Evolutionary conservation across 2,113 vertebrate genomes (phyloP).

Genomic region (Leucopsar rothschildi): DNA sequence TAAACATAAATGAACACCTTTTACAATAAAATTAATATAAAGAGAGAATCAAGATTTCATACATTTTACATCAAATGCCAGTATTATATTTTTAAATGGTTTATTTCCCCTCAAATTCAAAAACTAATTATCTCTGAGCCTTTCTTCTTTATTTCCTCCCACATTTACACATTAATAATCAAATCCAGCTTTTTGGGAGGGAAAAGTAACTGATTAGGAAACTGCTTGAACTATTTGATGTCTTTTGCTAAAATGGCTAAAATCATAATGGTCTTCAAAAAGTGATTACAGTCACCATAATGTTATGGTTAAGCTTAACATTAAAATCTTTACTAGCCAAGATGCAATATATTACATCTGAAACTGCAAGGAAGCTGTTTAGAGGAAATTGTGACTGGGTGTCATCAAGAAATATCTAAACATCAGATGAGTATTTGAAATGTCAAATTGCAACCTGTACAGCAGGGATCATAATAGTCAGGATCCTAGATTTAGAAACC

Average conservation of each 20-base stretch:
- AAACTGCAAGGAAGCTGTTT: background rate
- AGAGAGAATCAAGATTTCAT: background rate
- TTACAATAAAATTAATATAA: background rate
- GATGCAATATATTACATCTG: background rate
- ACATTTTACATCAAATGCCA: background rate
- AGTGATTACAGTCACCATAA: background rate
- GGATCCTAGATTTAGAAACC: background rate
- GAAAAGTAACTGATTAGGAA: background rate
- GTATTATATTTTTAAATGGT: background rate
- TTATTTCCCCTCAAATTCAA: background rate
- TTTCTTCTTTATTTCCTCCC: background rate
- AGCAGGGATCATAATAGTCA: background rate
- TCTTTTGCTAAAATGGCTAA: background rate
- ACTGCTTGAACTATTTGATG: background rate
- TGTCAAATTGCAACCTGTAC: background rate
- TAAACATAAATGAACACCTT: background rate
- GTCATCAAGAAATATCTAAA: background rate
- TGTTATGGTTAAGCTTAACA: background rate
- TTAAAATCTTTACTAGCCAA: background rate
- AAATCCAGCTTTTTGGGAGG: background rate
- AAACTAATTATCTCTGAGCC: background rate
- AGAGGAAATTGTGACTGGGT: background rate
- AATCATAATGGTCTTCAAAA: background rate
- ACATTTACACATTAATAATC: background rate
- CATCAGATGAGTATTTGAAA: background rate